Percentiles rank a stretch among this genome's conserved stretches.
Conservation (phyloP, 2,113 vertebrate genomes). For the Colossoma macropomum region DNA sequence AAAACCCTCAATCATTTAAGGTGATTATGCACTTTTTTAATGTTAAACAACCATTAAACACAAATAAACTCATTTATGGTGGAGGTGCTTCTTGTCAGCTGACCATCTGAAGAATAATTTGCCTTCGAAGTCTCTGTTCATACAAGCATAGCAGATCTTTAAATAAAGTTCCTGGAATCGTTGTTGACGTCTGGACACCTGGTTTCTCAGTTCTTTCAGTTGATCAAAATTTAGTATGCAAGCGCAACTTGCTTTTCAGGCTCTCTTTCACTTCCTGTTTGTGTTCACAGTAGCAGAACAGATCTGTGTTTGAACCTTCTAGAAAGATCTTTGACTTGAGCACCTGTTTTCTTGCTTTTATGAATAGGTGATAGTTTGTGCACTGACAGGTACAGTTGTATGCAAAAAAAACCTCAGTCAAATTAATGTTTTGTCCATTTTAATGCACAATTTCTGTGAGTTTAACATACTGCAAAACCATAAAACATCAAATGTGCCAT, state of each 20-base stretch:
- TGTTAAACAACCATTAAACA: no score
- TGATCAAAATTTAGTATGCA: background rate
- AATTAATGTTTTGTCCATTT: no score
- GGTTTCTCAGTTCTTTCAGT: background rate
- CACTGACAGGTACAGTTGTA: background rate
- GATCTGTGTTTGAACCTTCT: background rate
- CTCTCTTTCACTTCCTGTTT: constrained; percentile 8
- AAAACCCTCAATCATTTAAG: no score
- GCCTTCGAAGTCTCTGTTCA: background rate
- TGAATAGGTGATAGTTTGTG: background rate
- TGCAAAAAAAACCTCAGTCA: no score
- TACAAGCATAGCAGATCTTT: background rate
- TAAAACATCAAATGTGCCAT: no score
- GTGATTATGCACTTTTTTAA: no score
- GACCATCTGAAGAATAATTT: background rate
- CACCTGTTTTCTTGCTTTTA: background rate
- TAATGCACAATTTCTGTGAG: no score
- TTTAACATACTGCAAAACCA: no score
- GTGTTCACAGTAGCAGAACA: background rate
- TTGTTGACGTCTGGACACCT: background rate
- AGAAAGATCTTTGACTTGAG: background rate
- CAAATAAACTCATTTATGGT: no score
- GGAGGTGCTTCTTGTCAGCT: no score
- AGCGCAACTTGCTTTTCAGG: background rate
- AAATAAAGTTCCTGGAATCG: background rate